phyloP scores from a whole-genome alignment of 2,797 vertebrate species.

The Rhincodon typus region DNA sequence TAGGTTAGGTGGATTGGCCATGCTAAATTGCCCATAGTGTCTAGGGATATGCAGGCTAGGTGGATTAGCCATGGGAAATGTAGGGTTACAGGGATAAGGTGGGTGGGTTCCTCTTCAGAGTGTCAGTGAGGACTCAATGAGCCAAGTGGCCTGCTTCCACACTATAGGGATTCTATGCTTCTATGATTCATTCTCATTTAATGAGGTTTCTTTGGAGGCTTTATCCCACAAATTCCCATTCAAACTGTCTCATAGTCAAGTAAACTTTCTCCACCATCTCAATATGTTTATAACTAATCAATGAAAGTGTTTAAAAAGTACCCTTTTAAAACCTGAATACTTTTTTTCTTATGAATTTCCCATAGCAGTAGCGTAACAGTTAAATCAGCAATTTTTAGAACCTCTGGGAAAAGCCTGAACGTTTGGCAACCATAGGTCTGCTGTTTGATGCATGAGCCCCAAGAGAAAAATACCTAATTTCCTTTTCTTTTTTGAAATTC shows the following conservation, averaged over 20 bases:
- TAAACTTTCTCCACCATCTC: background rate
- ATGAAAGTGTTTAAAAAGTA: background rate
- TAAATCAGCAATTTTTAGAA: background rate
- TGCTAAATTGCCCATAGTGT: too few species aligned
- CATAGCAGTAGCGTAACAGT: background rate
- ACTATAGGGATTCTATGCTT: too few species aligned
- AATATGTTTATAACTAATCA: background rate
- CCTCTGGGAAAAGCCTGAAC: background rate
- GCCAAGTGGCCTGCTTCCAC: too few species aligned
- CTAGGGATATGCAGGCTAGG: too few species aligned
- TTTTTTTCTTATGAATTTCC: background rate
- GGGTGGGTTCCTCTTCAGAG: too few species aligned
- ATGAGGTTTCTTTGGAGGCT: too few species aligned
- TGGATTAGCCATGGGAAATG: too few species aligned
- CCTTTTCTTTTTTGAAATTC: too few species aligned
- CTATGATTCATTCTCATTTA: too few species aligned
- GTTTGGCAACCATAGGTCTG: background rate
- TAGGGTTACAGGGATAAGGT: too few species aligned
- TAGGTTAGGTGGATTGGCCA: too few species aligned
- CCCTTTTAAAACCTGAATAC: background rate
- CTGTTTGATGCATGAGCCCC: background rate
- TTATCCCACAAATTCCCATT: background rate
- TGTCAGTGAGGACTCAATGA: too few species aligned
- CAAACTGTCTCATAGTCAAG: background rate
- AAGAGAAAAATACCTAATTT: background rate